phyloP scores from a whole-genome alignment of 2,888 invertebrate species.

The Diloba caeruleocephala region DNA sequence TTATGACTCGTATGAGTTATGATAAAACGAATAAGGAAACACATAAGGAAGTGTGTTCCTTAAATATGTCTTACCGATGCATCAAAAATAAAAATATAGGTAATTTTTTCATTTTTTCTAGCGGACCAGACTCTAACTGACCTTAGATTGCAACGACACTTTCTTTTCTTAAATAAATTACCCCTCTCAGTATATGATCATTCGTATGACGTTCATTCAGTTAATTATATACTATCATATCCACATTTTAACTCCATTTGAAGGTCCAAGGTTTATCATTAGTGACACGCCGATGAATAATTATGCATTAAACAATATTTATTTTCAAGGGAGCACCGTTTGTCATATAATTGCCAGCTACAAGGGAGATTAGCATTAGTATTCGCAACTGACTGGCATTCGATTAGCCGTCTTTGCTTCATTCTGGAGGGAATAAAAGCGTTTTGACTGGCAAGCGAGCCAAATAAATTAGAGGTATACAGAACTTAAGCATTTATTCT shows the following conservation, averaged over 20 bases:
- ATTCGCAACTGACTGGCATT: slow-evolving; percentile 23
- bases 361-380: slow-evolving; percentile 10
- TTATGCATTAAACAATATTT: slow-evolving; percentile 10
- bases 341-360: slow-evolving; percentile 14
- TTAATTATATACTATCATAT: slow-evolving; percentile 9
- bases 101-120: too few relatives aligned
- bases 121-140: too few relatives aligned
- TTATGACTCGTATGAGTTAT: too few relatives aligned
- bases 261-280: slow-evolving; percentile 16
- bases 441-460: slow-evolving; percentile 4
- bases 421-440: slow-evolving; percentile 16
- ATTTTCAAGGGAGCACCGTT: slow-evolving; percentile 9
- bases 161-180: not conserved
- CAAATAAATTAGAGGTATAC: slow-evolving; percentile 4
- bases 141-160: not conserved
- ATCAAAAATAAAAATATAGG: too few relatives aligned
- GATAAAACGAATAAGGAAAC: too few relatives aligned
- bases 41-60: too few relatives aligned
- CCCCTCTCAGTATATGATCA: not conserved
- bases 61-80: too few relatives aligned
- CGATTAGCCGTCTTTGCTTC: slow-evolving; percentile 12
- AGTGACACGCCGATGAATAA: slow-evolving; percentile 14
- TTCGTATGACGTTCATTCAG: slow-evolving; percentile 3
- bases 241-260: slow-evolving; percentile 3
- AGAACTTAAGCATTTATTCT: not conserved